These are phyloP conservation scores for Therioaphis trifolii DNA, from an alignment of 2,888 invertebrate species.

Conservation along the genomic window DNA sequence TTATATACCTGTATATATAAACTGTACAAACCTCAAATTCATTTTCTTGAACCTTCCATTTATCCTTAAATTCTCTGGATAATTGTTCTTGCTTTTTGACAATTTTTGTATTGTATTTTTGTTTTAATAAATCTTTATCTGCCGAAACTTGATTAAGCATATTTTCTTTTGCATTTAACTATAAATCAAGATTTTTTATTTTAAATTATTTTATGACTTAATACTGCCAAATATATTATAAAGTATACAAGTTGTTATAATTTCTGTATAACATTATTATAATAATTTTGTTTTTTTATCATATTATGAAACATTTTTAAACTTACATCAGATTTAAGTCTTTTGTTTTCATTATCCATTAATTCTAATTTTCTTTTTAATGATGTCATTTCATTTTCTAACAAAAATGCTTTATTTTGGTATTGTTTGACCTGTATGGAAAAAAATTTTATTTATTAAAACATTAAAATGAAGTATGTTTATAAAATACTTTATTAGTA, in stretches of 20 bases:
- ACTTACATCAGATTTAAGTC: conserved; percentile 65
- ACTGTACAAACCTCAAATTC: conserved; percentile 63
- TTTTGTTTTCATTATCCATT: conserved; percentile 64
- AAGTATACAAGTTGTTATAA: too few relatives aligned
- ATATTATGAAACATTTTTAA: background rate
- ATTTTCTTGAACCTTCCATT: conserved; percentile 68
- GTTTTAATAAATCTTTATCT: conserved; percentile 72
- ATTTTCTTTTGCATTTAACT: conserved; percentile 65
- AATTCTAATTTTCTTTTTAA: conserved; percentile 65
- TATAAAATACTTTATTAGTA: conserved; percentile 73
- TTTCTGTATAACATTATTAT: too few relatives aligned
- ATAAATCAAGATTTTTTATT: conserved; percentile 18
- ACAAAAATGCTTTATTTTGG: conserved; percentile 59
- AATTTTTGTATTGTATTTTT: conserved; percentile 71
- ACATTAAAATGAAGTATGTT: background rate
- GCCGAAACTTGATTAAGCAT: conserved; percentile 63
- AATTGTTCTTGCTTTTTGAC: conserved; percentile 81
- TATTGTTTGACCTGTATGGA: conserved; percentile 55
- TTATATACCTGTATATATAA: too few relatives aligned
- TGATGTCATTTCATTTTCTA: conserved; percentile 61
- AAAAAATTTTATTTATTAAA: background rate
- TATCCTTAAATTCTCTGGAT: conserved; percentile 77
- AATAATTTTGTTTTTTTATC: background rate
- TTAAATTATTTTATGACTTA: background rate
- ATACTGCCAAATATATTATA: too few relatives aligned